Evolutionary conservation across 2,888 invertebrate species (phyloP).

Genomic region (Rotaria macrura): DNA sequence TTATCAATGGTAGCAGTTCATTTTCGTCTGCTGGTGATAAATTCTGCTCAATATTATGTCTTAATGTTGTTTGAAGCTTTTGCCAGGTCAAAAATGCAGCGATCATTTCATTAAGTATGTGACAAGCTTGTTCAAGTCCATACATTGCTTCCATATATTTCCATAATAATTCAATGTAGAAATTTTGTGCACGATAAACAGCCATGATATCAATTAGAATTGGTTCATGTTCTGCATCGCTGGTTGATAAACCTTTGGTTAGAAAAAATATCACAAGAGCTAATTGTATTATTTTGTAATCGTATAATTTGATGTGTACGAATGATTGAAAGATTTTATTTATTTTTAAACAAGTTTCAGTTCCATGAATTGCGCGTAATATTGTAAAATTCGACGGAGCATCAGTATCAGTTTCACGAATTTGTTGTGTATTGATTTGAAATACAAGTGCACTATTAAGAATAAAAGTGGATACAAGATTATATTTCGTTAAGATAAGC

Average conservation of each 20-base stretch:
- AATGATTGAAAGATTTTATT: neutral
- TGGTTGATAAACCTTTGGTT: neutral
- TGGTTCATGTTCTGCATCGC: neutral
- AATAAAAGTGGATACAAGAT: neutral
- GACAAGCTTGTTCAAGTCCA: neutral
- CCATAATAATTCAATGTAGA: neutral
- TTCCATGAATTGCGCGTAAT: neutral
- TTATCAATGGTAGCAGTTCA: neutral
- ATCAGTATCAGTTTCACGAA: neutral
- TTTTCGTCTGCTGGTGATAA: neutral
- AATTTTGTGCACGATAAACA: neutral
- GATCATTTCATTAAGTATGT: neutral
- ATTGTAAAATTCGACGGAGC: neutral
- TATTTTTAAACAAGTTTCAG: neutral
- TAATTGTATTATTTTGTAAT: neutral
- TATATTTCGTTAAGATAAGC: neutral
- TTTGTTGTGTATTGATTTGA: neutral
- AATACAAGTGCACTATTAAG: neutral
- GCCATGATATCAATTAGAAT: neutral
- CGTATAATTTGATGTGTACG: neutral
- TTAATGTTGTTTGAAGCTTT: neutral
- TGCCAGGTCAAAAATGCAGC: neutral
- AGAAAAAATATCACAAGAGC: neutral
- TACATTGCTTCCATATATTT: neutral
- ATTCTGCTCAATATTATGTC: neutral